A percentile compares a stretch with the other conserved stretches of the same genome.
Conservation (phyloP, 2,888 invertebrate species). For the Geotrupes spiniger region DNA sequence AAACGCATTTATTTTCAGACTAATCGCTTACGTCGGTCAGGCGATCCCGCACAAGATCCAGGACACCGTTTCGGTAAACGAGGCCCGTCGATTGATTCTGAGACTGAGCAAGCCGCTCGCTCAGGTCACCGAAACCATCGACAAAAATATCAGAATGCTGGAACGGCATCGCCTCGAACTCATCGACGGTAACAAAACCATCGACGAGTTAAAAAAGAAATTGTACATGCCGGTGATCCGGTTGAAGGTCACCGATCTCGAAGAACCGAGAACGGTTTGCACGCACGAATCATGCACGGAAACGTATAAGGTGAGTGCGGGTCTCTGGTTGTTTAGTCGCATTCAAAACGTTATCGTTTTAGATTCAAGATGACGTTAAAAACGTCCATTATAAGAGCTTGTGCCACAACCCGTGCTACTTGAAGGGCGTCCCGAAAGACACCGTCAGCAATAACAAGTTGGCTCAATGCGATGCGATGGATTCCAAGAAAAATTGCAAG, state of each 20-base stretch:
- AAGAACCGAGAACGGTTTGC: conserved; percentile 42
- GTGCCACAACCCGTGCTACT: conserved; percentile 41
- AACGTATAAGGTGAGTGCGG: conserved; percentile 13
- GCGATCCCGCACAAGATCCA: conserved; percentile 37
- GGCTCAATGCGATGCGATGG: conserved; percentile 38
- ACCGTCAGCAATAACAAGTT: conserved; percentile 40
- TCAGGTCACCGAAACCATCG: conserved; percentile 41
- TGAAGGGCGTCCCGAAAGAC: conserved; percentile 38
- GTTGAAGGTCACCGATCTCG: conserved; percentile 33
- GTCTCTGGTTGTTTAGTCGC: too few relatives aligned
- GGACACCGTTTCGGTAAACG: conserved; percentile 41
- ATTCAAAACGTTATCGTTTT: too few relatives aligned
- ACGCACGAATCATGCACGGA: conserved; percentile 31
- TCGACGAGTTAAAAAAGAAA: conserved; percentile 36
- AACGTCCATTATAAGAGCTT: conserved; percentile 18
- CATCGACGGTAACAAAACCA: conserved; percentile 27
- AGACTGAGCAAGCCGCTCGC: conserved; percentile 42
- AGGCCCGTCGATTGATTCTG: conserved; percentile 40
- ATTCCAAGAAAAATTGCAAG: conserved; percentile 21
- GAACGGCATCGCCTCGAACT: conserved; percentile 32
- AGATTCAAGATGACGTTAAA: conserved; percentile 33
- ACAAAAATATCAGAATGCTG: conserved; percentile 38
- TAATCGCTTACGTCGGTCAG: conserved; percentile 10
- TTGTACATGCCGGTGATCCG: conserved; percentile 39
- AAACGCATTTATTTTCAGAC: conserved; percentile 13